A percentile compares a stretch with the other conserved stretches of the same genome.
Conservation (phyloP, 2,113 vertebrate species). For the Tragulus kanchil region DNA sequence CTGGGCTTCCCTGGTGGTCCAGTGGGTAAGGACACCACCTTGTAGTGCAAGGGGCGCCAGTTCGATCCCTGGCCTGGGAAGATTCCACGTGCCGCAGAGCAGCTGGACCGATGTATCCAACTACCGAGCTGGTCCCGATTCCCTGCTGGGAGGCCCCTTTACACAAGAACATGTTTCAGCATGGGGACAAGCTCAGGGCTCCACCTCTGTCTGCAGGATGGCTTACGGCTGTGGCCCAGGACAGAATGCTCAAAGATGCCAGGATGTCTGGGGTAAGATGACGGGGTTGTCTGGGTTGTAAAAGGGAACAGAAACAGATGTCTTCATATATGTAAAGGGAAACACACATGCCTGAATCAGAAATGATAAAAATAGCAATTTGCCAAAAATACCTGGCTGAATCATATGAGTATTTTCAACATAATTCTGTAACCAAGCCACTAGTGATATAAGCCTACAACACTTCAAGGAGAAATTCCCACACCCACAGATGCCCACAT, state of each 20-base stretch:
- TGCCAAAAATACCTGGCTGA: constrained; percentile 23
- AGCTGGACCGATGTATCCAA: too few relatives aligned
- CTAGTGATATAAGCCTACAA: constrained; percentile 8
- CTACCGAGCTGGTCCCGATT: too few relatives aligned
- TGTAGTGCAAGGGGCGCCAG: too few relatives aligned
- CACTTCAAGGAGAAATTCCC: not conserved
- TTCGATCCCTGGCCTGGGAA: too few relatives aligned
- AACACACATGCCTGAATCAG: not conserved
- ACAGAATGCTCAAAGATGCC: not conserved
- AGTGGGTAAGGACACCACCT: too few relatives aligned
- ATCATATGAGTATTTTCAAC: constrained; percentile 6
- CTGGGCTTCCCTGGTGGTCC: too few relatives aligned
- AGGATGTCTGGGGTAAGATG: not conserved
- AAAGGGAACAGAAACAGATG: not conserved
- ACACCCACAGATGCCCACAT: not conserved
- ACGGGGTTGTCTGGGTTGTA: not conserved
- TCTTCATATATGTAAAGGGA: not conserved
- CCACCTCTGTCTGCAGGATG: not conserved
- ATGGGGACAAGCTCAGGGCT: not conserved
- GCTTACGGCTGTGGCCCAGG: not conserved
- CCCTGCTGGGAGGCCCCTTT: too few relatives aligned
- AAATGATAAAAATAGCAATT: not conserved
- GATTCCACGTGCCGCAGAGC: too few relatives aligned
- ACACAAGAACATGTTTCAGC: constrained; percentile 1
- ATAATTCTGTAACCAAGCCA: not conserved